Evolutionary conservation across 2,888 invertebrate species (phyloP).

Genomic region (Lapara coniferarum): DNA sequence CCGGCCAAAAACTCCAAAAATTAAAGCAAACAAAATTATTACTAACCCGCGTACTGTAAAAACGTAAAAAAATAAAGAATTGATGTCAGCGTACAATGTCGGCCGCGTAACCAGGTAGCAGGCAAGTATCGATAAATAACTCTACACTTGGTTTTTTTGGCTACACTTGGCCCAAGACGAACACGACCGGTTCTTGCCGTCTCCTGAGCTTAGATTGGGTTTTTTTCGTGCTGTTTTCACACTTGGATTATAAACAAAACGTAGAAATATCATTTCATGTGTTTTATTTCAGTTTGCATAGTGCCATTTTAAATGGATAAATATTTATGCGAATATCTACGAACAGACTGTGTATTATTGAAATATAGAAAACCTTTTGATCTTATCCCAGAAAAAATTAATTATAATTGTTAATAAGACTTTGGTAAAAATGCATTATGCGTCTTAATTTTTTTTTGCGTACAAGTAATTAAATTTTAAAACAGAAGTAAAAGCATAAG

Average conservation of each 20-base stretch:
- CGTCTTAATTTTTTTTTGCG: too few relatives aligned
- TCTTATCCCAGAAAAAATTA: too few relatives aligned
- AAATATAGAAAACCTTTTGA: not conserved
- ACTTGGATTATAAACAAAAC: slow-evolving; percentile 19
- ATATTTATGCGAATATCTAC: not conserved
- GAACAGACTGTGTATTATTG: too few relatives aligned
- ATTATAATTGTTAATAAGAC: too few relatives aligned
- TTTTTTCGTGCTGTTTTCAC: slow-evolving; percentile 18
- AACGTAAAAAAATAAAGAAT: slow-evolving; percentile 15
- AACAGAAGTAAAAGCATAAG: too few relatives aligned
- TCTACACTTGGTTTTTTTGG: slow-evolving; percentile 36
- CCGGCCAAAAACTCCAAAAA: not conserved
- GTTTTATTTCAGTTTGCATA: not conserved
- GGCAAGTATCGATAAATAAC: slow-evolving; percentile 44
- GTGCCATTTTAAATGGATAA: not conserved
- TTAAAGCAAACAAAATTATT: not conserved
- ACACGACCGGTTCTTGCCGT: slow-evolving; percentile 28
- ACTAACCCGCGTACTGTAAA: not conserved
- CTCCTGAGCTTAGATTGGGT: slow-evolving; percentile 17
- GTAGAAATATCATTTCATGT: not conserved
- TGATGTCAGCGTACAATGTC: slow-evolving; percentile 38
- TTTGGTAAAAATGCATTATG: not conserved
- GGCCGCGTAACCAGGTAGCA: slow-evolving; percentile 49
- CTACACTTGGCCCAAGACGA: slow-evolving; percentile 31
- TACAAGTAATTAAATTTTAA: too few relatives aligned